Evolutionary conservation across 2,888 invertebrate species (phyloP).

Genomic region (Hirudinaria manillensis): DNA sequence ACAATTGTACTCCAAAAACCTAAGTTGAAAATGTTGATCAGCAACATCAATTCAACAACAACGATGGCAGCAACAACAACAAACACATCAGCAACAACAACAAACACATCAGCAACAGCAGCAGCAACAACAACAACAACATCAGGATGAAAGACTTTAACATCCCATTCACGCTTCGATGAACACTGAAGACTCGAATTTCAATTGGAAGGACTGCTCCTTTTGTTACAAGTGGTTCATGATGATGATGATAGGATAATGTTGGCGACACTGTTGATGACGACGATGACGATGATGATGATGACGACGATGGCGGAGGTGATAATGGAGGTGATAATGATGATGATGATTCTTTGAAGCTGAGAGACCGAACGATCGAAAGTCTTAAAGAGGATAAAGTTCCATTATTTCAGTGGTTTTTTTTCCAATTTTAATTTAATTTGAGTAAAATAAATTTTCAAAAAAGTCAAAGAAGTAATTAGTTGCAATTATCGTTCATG

Average conservation of each 20-base stretch:
- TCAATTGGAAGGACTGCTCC: not conserved
- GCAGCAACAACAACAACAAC: no score
- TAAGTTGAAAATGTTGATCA: no score
- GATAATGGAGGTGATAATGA: not conserved
- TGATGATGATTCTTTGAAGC: not conserved
- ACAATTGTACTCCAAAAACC: no score
- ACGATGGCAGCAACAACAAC: no score
- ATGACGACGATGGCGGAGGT: constrained; percentile 14
- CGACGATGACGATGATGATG: constrained; percentile 11
- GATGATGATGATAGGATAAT: not conserved
- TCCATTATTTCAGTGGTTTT: not conserved
- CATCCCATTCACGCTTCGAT: no score
- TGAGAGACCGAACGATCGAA: not conserved
- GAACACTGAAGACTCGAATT: not conserved
- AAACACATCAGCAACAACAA: no score
- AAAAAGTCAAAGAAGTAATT: not conserved
- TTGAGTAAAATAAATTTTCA: no score
- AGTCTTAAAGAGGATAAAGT: constrained; percentile 24
- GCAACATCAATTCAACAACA: no score
- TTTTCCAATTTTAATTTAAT: no score
- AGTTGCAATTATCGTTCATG: not conserved
- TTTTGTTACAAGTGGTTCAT: not conserved
- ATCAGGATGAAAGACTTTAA: no score
- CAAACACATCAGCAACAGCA: no score
- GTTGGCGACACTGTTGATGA: constrained; percentile 17